Base-by-base conservation (phyloP, 2,888 invertebrate species). In the Philonicus albiceps region DNA sequence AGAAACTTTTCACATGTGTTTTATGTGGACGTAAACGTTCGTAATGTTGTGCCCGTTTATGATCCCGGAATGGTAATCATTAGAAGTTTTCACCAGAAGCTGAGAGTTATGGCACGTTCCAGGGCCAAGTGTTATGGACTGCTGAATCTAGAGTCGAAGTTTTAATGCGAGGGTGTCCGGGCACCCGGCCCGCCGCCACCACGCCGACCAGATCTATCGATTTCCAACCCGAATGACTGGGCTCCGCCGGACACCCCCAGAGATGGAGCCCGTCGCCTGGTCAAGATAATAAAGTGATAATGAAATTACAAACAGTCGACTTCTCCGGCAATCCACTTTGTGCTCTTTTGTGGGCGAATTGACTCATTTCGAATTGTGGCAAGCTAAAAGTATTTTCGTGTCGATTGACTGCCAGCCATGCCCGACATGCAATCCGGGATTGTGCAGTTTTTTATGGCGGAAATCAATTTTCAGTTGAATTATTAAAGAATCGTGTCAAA, bases 41-140 rank as follows among this genome's bases (percentile, higher is more conserved):
- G 81, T 81, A 64, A 64, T 81, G 31, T n/a, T 81, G 55, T 53
- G 64, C 55, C 34, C 55, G 81, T 81, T 81, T 81, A 81, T 81
- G 81, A 81, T 81, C 16, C 81, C 55, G 55, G 55, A 81, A 81
- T 81, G 81, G 81, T 81, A 81, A 81, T 81, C 81, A 81, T 81
- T 81, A 81, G 81, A 81, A 81, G 34, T 81, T 81, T 81, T 81
- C 81, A 81, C 81, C 55, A 81, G 55, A 7, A 55, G 30, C 53
- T 53, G 55, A 81, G 81, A 81, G 49, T 81, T 81, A 81, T 81
- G 81, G 81, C 64, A 64, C 34, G 34, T 81, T 64, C 81, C 55
- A 34, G 81, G 55, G 81, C 81, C 81, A 81, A 81, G 64, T 34
- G 64, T 81, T 81, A 81, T 81, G 64, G 81, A 64, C 81, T 81